Percentiles rank a stretch among this genome's conserved stretches.
Conservation (phyloP, 2,888 invertebrate genomes). For the Drosophila neotestacea region DNA sequence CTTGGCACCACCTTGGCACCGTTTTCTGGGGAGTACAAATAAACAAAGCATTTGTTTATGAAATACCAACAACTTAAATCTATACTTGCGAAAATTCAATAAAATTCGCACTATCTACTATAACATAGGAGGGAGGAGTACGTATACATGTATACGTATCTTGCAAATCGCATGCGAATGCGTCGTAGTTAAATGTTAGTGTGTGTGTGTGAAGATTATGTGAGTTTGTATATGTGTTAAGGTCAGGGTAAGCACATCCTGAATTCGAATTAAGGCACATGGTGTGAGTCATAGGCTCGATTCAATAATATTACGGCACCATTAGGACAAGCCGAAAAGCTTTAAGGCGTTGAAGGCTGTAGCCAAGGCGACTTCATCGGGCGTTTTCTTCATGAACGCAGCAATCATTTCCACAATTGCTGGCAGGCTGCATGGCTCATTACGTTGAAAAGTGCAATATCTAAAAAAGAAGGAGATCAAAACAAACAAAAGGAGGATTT, state of each 20-base stretch:
- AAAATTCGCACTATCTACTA: conserved; percentile 48
- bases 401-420: conserved; percentile 97
- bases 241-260: conserved; percentile 63
- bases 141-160: conserved; percentile 37
- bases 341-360: conserved; percentile 97
- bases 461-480: conserved; percentile 81
- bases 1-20: conserved; percentile 78
- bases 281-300: conserved; percentile 71
- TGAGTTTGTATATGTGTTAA: conserved; percentile 29
- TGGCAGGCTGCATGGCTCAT: conserved; percentile 97
- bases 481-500: not conserved
- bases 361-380: conserved; percentile 95
- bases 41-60: conserved; percentile 61
- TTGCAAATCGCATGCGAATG: conserved; percentile 68
- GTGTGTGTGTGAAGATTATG: conserved; percentile 11
- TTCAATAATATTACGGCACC: conserved; percentile 29
- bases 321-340: conserved; percentile 91
- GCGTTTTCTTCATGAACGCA: conserved; percentile 94
- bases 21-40: conserved; percentile 38
- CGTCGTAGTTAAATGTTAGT: conserved; percentile 53
- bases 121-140: conserved; percentile 39
- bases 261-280: conserved; percentile 79
- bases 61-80: conserved; percentile 70
- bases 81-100: conserved; percentile 60
- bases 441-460: conserved; percentile 97